Evolutionary conservation across 2,888 invertebrate genomes (phyloP).

Genomic region (Listrodromus nycthemerus): DNA sequence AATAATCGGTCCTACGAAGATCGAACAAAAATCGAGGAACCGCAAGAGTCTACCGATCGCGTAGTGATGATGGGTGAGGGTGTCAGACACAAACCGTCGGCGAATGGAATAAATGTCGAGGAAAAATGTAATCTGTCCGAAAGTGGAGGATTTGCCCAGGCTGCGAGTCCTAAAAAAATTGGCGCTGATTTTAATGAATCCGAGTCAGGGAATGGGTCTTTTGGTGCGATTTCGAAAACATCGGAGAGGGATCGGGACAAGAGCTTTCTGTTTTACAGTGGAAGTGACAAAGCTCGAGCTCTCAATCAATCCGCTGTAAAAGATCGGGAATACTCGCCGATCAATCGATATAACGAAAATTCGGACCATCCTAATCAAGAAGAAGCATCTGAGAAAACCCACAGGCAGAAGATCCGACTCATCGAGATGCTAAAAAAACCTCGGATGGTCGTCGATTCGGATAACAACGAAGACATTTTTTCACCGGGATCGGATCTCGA

Average conservation of each 20-base stretch:
- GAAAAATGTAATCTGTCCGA: slow-evolving; percentile 29
- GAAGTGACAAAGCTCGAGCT: neutral
- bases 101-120: slow-evolving; percentile 32
- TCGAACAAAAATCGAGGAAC: neutral
- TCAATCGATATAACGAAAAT: neutral
- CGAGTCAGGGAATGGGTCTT: neutral
- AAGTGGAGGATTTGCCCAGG: neutral
- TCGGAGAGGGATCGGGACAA: slow-evolving; percentile 36
- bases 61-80: slow-evolving; percentile 63
- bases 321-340: neutral
- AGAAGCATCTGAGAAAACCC: neutral
- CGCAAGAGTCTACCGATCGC: slow-evolving; percentile 37
- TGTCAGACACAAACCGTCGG: slow-evolving; percentile 34
- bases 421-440: slow-evolving; percentile 3
- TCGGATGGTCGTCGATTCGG: neutral
- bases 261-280: slow-evolving; percentile 53
- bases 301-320: neutral
- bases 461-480: neutral
- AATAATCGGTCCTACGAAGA: slow-evolving; percentile 40
- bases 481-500: neutral
- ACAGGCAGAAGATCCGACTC: slow-evolving; percentile 1
- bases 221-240: slow-evolving; percentile 12
- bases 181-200: neutral
- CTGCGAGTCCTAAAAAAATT: neutral
- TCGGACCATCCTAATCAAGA: neutral